phyloP scores from a whole-genome alignment of 2,797 vertebrate species.

The Muscicapa striata region DNA sequence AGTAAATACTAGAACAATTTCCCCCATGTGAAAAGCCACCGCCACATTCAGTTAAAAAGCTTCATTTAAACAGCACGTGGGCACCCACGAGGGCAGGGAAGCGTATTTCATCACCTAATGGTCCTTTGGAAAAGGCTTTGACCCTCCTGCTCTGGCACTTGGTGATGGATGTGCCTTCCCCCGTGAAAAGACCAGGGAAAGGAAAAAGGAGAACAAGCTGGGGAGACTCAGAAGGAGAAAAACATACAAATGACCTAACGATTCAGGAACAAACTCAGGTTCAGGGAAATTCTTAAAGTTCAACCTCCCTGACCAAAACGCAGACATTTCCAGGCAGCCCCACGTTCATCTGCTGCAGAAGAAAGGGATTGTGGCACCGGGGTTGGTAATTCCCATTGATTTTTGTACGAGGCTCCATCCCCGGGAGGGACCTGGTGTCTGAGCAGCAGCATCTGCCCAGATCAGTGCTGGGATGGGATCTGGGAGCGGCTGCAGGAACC shows the following conservation, averaged over 20 bases:
- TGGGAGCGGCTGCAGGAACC: conserved; percentile 64
- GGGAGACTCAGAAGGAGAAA: not conserved
- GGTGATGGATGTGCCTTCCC: not conserved
- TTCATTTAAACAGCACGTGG: not conserved
- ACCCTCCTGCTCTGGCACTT: not conserved
- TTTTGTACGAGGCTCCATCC: conserved; percentile 55
- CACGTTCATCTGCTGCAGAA: not conserved
- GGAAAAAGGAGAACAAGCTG: not conserved
- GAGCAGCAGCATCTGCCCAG: conserved; percentile 53
- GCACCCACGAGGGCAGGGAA: not conserved
- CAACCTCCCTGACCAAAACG: not conserved
- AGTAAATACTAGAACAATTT: conserved; percentile 45
- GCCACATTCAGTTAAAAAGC: not conserved
- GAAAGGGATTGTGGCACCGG: not conserved
- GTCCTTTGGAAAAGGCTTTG: not conserved
- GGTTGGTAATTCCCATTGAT: conserved; percentile 53
- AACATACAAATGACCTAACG: not conserved
- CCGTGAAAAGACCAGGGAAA: accelerated
- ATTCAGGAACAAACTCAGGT: not conserved
- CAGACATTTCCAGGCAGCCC: not conserved
- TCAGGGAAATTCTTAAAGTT: conserved; percentile 4
- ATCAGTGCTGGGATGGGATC: conserved; percentile 60
- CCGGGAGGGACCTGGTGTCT: conserved; percentile 69
- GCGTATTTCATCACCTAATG: not conserved
- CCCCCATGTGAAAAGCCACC: conserved; percentile 32